Conservation (phyloP, 1,140 invertebrate genomes). For the Aphidius gifuensis region DNA sequence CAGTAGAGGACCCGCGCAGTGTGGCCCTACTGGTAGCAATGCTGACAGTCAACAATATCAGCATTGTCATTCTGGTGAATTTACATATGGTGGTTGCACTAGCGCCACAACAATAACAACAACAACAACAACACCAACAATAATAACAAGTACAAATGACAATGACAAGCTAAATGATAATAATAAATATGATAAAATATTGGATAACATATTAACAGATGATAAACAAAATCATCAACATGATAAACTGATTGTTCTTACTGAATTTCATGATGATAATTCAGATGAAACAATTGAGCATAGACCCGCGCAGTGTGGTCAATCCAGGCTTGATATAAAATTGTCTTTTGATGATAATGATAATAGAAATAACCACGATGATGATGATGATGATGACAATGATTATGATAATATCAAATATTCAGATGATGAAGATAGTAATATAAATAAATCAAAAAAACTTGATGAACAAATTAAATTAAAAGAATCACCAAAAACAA, state of each 20-base stretch:
- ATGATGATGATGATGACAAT: conserved; percentile 13
- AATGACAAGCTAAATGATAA: not conserved
- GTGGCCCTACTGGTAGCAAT: conserved; percentile 57
- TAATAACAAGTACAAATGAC: not conserved
- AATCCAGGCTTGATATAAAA: conserved; percentile 28
- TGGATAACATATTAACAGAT: not conserved
- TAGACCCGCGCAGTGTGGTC: conserved; percentile 52
- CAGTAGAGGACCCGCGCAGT: conserved; percentile 60
- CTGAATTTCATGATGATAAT: conserved; percentile 11
- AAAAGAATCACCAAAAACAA: conserved; percentile 3
- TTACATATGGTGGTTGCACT: not conserved
- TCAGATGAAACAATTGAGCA: conserved; percentile 23
- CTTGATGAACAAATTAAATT: not conserved
- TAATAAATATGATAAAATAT: conserved; percentile 3
- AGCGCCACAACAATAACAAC: too few species aligned
- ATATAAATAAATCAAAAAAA: conserved; percentile 6
- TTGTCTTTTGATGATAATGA: not conserved
- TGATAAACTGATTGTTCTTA: conserved; percentile 12
- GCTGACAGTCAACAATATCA: conserved; percentile 24
- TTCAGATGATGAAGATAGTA: not conserved
- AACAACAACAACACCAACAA: not conserved
- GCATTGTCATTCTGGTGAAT: not conserved
- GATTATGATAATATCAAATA: not conserved
- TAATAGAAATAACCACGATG: not conserved
- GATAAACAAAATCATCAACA: conserved; percentile 6